phyloP scores from a whole-genome alignment of 2,888 invertebrate genomes.

The Callyntrura guangdongensis region DNA sequence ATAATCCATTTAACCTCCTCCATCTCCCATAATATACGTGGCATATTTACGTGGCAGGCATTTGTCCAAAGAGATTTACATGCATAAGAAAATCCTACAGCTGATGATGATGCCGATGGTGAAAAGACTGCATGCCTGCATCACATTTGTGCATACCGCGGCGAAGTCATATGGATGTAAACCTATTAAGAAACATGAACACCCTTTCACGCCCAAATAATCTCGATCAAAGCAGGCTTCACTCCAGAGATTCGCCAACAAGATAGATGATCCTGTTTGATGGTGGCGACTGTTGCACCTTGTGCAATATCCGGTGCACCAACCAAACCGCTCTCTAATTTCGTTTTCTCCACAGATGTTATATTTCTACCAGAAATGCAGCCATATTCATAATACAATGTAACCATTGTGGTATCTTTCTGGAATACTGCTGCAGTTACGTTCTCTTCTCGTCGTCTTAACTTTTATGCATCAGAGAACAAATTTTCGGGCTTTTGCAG shows the following conservation, averaged over 20 bases:
- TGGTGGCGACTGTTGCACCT: conserved; percentile 48
- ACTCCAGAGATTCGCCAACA: conserved; percentile 28
- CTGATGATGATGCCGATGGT: conserved; percentile 3
- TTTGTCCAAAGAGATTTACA: conserved; percentile 42
- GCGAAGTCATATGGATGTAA: neutral
- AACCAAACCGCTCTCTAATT: conserved; percentile 50
- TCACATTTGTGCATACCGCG: neutral
- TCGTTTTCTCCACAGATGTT: conserved; percentile 62
- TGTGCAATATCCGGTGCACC: conserved; percentile 68
- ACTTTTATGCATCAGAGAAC: conserved; percentile 36
- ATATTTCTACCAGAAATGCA: neutral
- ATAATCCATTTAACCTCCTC: conserved; percentile 53
- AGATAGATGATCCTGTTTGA: conserved; percentile 36
- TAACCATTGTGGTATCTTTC: neutral
- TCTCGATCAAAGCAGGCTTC: conserved; percentile 22
- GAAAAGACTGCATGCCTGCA: neutral
- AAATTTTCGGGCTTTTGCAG: neutral
- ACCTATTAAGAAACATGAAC: conserved; percentile 34
- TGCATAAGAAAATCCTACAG: neutral
- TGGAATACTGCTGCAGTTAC: neutral
- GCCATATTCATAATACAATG: too few relatives aligned
- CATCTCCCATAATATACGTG: neutral
- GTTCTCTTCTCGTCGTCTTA: conserved; percentile 2
- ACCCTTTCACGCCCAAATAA: conserved; percentile 58
- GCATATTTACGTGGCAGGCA: neutral